Base-by-base conservation (phyloP, 1,140 invertebrate genomes). In the Hyposmocoma kahamanoa region DNA sequence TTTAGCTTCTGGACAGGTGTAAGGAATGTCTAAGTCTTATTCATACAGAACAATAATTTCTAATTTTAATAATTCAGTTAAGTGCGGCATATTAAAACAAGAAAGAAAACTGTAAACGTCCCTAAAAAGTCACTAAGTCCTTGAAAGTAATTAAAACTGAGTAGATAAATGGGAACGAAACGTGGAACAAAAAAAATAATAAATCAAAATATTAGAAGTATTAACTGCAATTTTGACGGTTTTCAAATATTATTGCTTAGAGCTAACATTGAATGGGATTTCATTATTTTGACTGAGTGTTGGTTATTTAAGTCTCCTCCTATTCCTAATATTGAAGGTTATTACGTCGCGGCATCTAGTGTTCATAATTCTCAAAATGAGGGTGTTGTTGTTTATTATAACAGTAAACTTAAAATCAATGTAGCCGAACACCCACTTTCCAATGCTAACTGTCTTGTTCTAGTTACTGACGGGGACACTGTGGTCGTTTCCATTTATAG, bases 201-300 rank as follows among this genome's bases (percentile, higher is more conserved):
- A 2, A 30, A 10, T n/a, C 28, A 45, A 53, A 47, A 53, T 26
- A 53, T 53, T 6, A 47, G 51, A 47, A 53, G 51, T 26, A 47
- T 53, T 42, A 36, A 20, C n/a, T 43, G 36, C 45, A 54, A 54
- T n/a, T 30, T 49, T 2, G 1, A 17, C 2, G 32, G 22, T 2
- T 42, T 54, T 4, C 1, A 38, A 13, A 54, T 46, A 5, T 2
- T 24, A 15, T 41, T 54, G 1, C n/a, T 30, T 21, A 15, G 52
- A 15, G 30, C 46, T 26, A 50, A 46, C 21, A 18, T 47, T 24
- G 53, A 46, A 1, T 55, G 47, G 47, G 47, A 55, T 26, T 24
- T 50, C 10, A 55, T 55, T 3, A 38, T 26, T 18, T 13, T 50
- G n/a, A 50, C 53, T 18, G 53, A 55, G 22, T 55, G 53, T 26